Evolutionary conservation across 2,888 invertebrate species (phyloP), one percentile per base, ranked within the genome.

Genomic region (Xanthia togata): DNA sequence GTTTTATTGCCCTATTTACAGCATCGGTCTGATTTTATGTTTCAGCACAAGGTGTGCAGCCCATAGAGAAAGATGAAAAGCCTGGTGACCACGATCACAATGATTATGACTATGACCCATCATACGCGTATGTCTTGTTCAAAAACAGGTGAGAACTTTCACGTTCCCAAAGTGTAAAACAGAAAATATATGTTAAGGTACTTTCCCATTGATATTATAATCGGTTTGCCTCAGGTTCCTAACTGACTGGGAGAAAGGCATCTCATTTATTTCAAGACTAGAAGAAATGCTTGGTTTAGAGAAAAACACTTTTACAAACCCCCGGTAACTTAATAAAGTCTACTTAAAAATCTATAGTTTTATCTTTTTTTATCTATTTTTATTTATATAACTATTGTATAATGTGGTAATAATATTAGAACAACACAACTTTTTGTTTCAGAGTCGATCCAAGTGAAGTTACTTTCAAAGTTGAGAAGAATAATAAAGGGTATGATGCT

Each of bases 361-460:
- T 68, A 31, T 64, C 26, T 64, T 73, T 65, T n/a, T 73, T 76
- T 70, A 72, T 83, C 57, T 62, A 62, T 70, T 65, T 57, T 65
- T 57, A 53, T 53, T 59, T 67, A 47, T 14, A 23, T 60, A 50
- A 6, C 6, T 73, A 23, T 26, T 50, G 12, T 38, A 41, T 35
- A 17, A 31, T 53, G 9, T 23, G 20, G 1, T 23, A 60, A 55
- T 67, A 44, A 53, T 31, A 64, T 44, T 55, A n/a, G 77, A 77
- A 70, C 53, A 31, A 70, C 68, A 35, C 63, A 72, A 59, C 73
- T 69, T 83, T 78, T 86, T 88, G 84, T 97, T 97, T 74, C 91
- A 98, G 98, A 82, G 98, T 98, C 80, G 98, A 98, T 87, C 97
- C 97, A 26, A 97, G 98, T 83, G 98, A 98, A 94, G 98, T 99